Evolutionary conservation across 2,113 vertebrate species (phyloP), one percentile per base, ranked within the genome.

Genomic region (Oncorhynchus clarkii): DNA sequence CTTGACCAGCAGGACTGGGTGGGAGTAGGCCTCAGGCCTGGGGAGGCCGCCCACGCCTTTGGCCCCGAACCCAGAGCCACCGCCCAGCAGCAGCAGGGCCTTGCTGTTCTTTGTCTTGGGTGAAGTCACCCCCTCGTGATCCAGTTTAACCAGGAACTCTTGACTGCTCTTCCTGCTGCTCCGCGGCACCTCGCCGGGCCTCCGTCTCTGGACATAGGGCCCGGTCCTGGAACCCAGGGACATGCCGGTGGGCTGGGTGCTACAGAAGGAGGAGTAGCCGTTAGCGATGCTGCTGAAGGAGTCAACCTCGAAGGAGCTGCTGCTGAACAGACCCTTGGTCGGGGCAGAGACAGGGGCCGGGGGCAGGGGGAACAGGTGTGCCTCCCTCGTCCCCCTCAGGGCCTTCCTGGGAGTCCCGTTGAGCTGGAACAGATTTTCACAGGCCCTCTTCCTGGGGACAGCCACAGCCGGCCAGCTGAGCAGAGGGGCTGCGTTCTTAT

Each of bases 81-180:
- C 89, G 18, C 88, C 85, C 75, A 89, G 72, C 85, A 95, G 62
- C 34, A 97, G 90, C 80, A 99, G 89, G 0, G 97, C 95, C 74
- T 97, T 97, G 86, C 96, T 95, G 85, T 92, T 96, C 89, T 98
- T 99, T 76, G 96, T 99, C 88, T 99, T 99, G 64, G 97, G 97
- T 5, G 97, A 97, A 0, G 95, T 99, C 77, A 99, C 97, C 1
- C 98, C 97, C 84, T 99, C 97, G 2, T 99, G 98, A 89, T 99
- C 98, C 86, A 99, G 93, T 89, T 99, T 99, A 71, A 99, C 95
- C 77, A 97, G 88, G 82, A 95, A 97, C 85, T 99, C 97, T 0
- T 89, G 89, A 31, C 94, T 92, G 0, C 88, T 84, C 89, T 95
- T 95, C 57, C 93, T 93, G 69, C 94, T 88, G 69, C 94, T 88